A percentile compares a stretch with the other conserved stretches of the same genome.
phyloP scores from a whole-genome alignment of 2,888 invertebrate genomes.

The Heliconius charithonia region DNA sequence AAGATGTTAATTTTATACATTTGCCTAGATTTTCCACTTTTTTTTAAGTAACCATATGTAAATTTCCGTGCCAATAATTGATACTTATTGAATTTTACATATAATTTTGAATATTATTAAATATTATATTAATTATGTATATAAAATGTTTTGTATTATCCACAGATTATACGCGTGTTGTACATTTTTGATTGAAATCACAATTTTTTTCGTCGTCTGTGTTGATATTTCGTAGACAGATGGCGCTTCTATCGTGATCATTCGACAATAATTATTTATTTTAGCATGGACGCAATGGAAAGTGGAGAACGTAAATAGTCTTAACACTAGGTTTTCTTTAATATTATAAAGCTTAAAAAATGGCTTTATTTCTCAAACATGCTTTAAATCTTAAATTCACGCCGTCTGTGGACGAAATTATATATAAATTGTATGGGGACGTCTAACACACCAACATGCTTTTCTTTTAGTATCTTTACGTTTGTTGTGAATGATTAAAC shows the following conservation, averaged over 20 bases:
- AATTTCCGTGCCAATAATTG: slow-evolving; percentile 25
- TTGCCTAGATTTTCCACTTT: neutral
- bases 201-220: neutral
- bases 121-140: slow-evolving; percentile 17
- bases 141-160: slow-evolving; percentile 23
- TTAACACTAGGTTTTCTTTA: neutral
- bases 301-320: neutral
- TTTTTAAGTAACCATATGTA: neutral
- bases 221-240: slow-evolving; percentile 22
- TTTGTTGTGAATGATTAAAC: neutral
- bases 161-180: slow-evolving; percentile 24
- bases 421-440: slow-evolving; percentile 7
- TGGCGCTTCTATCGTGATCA: slow-evolving; percentile 31
- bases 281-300: neutral
- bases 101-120: neutral
- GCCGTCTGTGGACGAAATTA: slow-evolving; percentile 21
- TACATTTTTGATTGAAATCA: slow-evolving; percentile 25
- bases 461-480: neutral
- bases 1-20: neutral
- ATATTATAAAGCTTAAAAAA: neutral
- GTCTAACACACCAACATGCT: slow-evolving; percentile 20
- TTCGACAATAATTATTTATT: slow-evolving; percentile 34
- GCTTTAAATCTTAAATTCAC: slow-evolving; percentile 14
- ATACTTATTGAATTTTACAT: neutral
- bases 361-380: neutral